phyloP scores from a whole-genome alignment of 2,888 invertebrate species.

The Tromatobia lineatoria region DNA sequence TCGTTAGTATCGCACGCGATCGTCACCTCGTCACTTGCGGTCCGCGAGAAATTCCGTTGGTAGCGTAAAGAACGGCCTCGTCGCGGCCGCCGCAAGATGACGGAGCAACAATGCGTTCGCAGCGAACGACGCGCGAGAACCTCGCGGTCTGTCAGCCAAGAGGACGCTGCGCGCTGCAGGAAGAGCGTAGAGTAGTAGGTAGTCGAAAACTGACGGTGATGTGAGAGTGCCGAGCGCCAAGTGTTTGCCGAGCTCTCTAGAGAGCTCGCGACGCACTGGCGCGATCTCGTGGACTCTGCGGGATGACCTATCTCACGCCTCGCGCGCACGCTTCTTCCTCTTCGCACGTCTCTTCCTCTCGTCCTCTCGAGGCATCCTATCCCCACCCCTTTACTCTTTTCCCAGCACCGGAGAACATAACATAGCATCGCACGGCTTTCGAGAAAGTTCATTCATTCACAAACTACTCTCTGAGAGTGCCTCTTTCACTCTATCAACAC shows the following conservation, averaged over 20 bases:
- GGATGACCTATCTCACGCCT: constrained; percentile 83
- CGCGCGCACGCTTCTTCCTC: constrained; percentile 65
- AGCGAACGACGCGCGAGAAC: constrained; percentile 68
- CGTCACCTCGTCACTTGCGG: constrained; percentile 14
- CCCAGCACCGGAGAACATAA: constrained; percentile 32
- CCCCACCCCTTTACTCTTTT: constrained; percentile 46
- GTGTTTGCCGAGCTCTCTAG: constrained; percentile 84
- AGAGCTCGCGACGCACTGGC: constrained; percentile 66
- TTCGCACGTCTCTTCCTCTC: constrained; percentile 37
- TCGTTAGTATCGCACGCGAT: neutral
- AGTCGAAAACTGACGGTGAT: constrained; percentile 8
- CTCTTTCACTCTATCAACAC: neutral
- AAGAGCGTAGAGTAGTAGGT: neutral
- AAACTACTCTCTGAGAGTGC: constrained; percentile 13
- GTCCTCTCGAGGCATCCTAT: constrained; percentile 57
- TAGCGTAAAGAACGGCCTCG: constrained; percentile 35
- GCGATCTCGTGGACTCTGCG: constrained; percentile 66
- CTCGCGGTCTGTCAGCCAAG: constrained; percentile 56
- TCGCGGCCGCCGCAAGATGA: constrained; percentile 75
- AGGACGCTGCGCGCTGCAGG: neutral
- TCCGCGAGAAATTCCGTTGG: constrained; percentile 12
- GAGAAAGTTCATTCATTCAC: constrained; percentile 64
- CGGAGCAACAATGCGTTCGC: constrained; percentile 80
- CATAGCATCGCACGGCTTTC: constrained; percentile 6
- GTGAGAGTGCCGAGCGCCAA: constrained; percentile 60